Conservation (phyloP, 2,888 invertebrate genomes). For the Ennomos quercinarius region DNA sequence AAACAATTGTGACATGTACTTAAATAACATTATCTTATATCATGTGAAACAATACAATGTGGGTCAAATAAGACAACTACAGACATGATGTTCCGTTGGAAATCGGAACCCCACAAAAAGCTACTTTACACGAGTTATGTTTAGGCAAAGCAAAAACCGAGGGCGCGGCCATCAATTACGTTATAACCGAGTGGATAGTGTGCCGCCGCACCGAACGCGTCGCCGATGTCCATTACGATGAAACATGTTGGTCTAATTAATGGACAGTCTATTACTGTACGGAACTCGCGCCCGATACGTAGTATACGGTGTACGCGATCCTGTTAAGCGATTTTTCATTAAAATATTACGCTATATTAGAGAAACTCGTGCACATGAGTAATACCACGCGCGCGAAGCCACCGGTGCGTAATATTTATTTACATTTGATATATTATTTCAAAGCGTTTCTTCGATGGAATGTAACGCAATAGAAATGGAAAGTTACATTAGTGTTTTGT, state of each 20-base stretch:
- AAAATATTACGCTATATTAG: slow-evolving; percentile 19
- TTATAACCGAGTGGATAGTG: slow-evolving; percentile 43
- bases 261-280: slow-evolving; percentile 71
- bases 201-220: slow-evolving; percentile 51
- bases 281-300: slow-evolving; percentile 55
- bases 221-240: slow-evolving; percentile 75
- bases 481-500: slow-evolving; percentile 11
- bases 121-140: slow-evolving; percentile 45
- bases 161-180: slow-evolving; percentile 57
- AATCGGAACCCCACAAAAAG: slow-evolving; percentile 38
- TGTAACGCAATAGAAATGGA: slow-evolving; percentile 9
- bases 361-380: slow-evolving; percentile 17
- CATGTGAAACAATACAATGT: slow-evolving; percentile 9
- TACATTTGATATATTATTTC: slow-evolving; percentile 12
- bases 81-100: slow-evolving; percentile 28
- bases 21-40: background rate
- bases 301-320: slow-evolving; percentile 37
- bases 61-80: slow-evolving; percentile 14
- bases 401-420: slow-evolving; percentile 23
- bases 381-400: slow-evolving; percentile 13
- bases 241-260: slow-evolving; percentile 79
- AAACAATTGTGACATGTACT: background rate
- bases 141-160: slow-evolving; percentile 56
- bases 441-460: slow-evolving; percentile 17
- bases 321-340: slow-evolving; percentile 32